Percentiles rank a stretch among this genome's conserved stretches.
phyloP scores from a whole-genome alignment of 2,113 vertebrate species.

The Pseudopodoces humilis region DNA sequence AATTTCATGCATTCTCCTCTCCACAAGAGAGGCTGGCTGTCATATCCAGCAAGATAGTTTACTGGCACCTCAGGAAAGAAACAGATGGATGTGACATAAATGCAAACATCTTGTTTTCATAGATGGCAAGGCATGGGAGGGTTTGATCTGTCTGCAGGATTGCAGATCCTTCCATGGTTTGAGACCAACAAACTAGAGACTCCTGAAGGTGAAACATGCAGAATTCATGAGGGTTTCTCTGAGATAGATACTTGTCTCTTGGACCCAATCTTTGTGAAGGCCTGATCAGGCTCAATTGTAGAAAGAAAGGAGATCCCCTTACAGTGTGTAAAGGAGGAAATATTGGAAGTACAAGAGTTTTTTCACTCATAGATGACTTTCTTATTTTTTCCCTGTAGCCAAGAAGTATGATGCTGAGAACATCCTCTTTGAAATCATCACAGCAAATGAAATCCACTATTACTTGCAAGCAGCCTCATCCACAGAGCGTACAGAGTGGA shows the following conservation, averaged over 20 bases:
- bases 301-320: background rate
- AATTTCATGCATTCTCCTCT: background rate
- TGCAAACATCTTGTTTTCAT: background rate
- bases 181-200: background rate
- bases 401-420: conserved; percentile 85
- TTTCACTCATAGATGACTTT: background rate
- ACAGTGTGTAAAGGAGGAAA: background rate
- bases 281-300: background rate
- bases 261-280: background rate
- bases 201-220: background rate
- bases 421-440: conserved; percentile 98
- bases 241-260: background rate
- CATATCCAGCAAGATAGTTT: background rate
- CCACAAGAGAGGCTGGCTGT: fast-evolving
- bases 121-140: background rate
- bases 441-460: conserved; percentile 90
- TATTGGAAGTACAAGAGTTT: background rate
- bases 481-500: conserved; percentile 93
- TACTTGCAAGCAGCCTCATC: conserved; percentile 88
- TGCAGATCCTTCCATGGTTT: background rate
- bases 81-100: background rate
- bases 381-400: conserved; percentile 68
- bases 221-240: background rate
- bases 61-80: background rate
- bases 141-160: background rate